Base-by-base conservation (phyloP, 2,888 invertebrate genomes). In the Torymus texanus region DNA sequence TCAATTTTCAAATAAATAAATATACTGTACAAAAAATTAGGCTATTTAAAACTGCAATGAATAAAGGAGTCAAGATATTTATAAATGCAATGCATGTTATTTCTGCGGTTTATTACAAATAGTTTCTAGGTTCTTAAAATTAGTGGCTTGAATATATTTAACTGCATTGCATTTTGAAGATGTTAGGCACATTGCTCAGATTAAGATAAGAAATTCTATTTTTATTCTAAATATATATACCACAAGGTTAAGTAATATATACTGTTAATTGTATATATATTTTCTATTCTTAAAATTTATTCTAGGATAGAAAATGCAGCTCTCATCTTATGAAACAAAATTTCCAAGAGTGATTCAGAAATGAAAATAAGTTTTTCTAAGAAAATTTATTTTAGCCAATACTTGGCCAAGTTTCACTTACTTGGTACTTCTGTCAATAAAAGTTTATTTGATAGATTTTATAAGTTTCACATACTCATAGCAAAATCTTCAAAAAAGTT, bases 161-260 rank as follows among this genome's bases (percentile, higher is more conserved):
- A 51, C 16, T 18, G 18, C 53, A 29, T 65, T 16, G 14, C 21
- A 61, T 68, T 58, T 63, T 16, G 53, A 68, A 55, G 11, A 16
- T 51, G 16, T 16, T 41, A 51, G 58, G 65, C 58, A 56, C 24
- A 65, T 62, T 58, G 50, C 65, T 58, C 24, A 65, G 56, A 77
- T 77, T 41, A 24, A 65, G 76, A 77, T 71, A 77, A 77, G 58
- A 58, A 24, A 14, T 71, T 65, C 56, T 62, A 71, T 65, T 77
- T 77, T 65, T 50, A 16, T 58, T 71, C n/a, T 16, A 58, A 62
- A 18, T 55, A 51, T 63, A 55, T 62, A 62, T 56, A 41, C 53
- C 53, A 29, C 29, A 72, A 53, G 51, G 13, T 62, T 71, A 21
- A 71, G 18, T 59, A 71, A 55, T 62, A 24, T 68, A 21, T 62